Percentiles rank a stretch among this genome's conserved stretches.
phyloP scores from a whole-genome alignment of 2,888 invertebrate genomes.

The Leptopilina myrica region DNA sequence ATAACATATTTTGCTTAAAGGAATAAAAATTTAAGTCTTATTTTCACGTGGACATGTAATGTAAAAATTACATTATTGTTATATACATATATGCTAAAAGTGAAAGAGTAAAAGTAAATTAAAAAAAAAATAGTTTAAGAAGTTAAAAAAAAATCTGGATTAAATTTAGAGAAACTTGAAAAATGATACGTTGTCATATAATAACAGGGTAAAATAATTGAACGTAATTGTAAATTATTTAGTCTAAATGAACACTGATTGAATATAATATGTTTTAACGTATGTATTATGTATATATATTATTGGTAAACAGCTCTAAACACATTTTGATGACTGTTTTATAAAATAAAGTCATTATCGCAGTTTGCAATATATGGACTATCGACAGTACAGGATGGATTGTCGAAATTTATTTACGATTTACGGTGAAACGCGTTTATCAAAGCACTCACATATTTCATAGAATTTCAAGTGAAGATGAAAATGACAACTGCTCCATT shows the following conservation, averaged over 20 bases:
- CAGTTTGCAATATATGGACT: conserved; percentile 1
- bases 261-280: not conserved
- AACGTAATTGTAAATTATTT: not conserved
- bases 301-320: conserved; percentile 5
- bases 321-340: not conserved
- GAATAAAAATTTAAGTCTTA: too few species aligned
- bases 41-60: too few species aligned
- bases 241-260: not conserved
- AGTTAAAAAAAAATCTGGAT: too few species aligned
- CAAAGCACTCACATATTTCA: conserved; percentile 12
- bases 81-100: too few species aligned
- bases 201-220: not conserved
- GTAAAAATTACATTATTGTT: too few species aligned
- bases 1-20: too few species aligned
- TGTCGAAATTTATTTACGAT: conserved; percentile 22
- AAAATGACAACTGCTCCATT: not conserved
- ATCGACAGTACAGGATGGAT: conserved; percentile 20
- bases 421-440: conserved; percentile 23
- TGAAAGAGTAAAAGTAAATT: too few species aligned
- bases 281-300: not conserved
- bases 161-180: too few species aligned
- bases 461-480: conserved; percentile 9
- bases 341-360: conserved; percentile 11
- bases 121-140: too few species aligned
- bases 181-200: too few species aligned